A percentile compares a stretch with the other conserved stretches of the same genome.
Evolutionary conservation across 2,888 invertebrate genomes (phyloP).

Genomic region (Drosophila histrio): DNA sequence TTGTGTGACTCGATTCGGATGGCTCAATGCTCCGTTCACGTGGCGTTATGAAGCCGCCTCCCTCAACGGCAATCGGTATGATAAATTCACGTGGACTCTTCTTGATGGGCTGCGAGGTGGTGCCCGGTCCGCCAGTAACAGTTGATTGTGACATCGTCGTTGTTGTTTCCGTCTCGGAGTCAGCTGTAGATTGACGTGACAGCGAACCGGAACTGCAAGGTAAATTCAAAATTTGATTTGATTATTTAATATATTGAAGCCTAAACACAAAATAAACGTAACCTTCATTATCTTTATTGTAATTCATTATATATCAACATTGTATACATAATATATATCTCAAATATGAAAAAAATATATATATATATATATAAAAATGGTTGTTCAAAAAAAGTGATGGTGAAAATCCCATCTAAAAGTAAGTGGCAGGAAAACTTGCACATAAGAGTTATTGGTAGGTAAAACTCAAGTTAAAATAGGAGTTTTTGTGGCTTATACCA

Average conservation of each 20-base stretch:
- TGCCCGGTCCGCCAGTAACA: constrained; percentile 69
- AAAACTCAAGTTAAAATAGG: no score
- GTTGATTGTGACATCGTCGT: constrained; percentile 87
- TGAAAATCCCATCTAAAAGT: no score
- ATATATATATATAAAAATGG: neutral
- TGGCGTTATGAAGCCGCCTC: constrained; percentile 90
- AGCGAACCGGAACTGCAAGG: constrained; percentile 79
- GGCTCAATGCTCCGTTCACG: constrained; percentile 91
- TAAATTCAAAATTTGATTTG: neutral
- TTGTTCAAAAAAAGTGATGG: no score
- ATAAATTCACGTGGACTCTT: constrained; percentile 96
- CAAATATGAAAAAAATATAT: neutral
- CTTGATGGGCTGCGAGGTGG: constrained; percentile 89
- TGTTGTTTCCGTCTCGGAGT: constrained; percentile 89
- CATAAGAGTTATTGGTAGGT: no score
- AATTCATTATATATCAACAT: no score
- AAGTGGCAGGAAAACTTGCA: no score
- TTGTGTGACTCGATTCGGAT: constrained; percentile 87
- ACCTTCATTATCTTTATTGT: no score
- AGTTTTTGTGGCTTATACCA: no score
- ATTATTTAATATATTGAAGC: no score
- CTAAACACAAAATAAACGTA: no score
- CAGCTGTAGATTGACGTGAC: constrained; percentile 87
- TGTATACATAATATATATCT: no score
- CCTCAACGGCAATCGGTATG: constrained; percentile 96